A percentile compares a stretch with the other conserved stretches of the same genome.
Evolutionary conservation across 2,888 invertebrate species (phyloP).

Genomic region (Alitta virens): DNA sequence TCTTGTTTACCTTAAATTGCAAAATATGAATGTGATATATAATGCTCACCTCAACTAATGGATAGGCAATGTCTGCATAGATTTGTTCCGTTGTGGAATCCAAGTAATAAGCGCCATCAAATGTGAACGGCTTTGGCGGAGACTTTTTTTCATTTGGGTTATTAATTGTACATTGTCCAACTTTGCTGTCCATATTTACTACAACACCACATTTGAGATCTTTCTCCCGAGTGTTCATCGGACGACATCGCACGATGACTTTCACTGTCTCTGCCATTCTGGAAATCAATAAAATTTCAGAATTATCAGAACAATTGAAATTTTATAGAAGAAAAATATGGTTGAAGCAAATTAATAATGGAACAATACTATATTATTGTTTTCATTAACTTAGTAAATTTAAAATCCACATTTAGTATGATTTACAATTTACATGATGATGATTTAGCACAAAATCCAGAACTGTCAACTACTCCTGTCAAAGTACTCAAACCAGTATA

Average conservation of each 20-base stretch:
- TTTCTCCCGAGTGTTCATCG: constrained; percentile 76
- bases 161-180: constrained; percentile 63
- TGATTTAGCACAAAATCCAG: no score
- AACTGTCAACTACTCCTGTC: no score
- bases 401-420: no score
- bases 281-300: background rate
- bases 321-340: no score
- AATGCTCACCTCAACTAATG: constrained; percentile 70
- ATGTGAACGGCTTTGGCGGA: constrained; percentile 65
- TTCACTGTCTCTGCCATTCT: constrained; percentile 67
- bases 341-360: no score
- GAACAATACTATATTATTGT: no score
- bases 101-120: constrained; percentile 79
- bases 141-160: constrained; percentile 48
- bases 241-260: constrained; percentile 82
- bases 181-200: constrained; percentile 60
- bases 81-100: constrained; percentile 79
- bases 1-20: no score
- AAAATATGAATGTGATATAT: no score
- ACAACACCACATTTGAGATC: constrained; percentile 67
- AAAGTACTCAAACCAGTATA: no score
- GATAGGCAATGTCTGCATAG: constrained; percentile 83
- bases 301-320: background rate
- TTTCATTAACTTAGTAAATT: no score
- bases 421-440: no score